phyloP scores from a whole-genome alignment of 2,797 vertebrate species.

The Synaphobranchus kaupii region DNA sequence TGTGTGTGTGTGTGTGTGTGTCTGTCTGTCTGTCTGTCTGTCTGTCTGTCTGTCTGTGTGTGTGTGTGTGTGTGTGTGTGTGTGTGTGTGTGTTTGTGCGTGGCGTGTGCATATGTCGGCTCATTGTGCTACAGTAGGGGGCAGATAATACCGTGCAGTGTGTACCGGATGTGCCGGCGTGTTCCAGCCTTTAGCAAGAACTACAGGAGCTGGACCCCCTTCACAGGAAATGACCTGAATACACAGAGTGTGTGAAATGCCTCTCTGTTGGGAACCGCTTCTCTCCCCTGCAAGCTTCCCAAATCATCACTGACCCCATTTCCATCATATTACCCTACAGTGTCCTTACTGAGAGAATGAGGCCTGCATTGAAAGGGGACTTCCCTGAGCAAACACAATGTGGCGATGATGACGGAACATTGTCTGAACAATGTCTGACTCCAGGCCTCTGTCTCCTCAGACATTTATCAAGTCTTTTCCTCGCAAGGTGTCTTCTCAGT shows the following conservation, averaged over 20 bases:
- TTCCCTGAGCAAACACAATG: too few relatives aligned
- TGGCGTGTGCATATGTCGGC: background rate
- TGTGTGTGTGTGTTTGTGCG: background rate
- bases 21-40: background rate
- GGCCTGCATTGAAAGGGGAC: too few relatives aligned
- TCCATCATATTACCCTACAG: background rate
- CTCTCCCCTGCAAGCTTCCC: background rate
- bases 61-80: background rate
- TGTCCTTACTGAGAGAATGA: background rate
- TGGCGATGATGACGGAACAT: background rate
- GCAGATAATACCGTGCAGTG: background rate
- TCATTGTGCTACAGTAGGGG: background rate
- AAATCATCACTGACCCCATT: background rate
- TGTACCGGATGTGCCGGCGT: background rate
- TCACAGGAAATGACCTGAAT: constrained; percentile 14
- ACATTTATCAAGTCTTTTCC: background rate
- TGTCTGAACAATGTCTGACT: too few relatives aligned
- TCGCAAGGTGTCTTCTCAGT: too few relatives aligned
- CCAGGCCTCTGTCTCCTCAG: background rate
- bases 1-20: constrained; percentile 1
- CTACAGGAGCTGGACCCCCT: background rate
- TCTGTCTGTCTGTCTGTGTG: background rate
- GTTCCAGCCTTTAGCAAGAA: background rate
- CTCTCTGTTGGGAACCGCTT: background rate
- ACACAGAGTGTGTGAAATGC: background rate